Evolutionary conservation across 1,140 invertebrate genomes (phyloP), one percentile per base, ranked within the genome.

Genomic region (Diprion similis): DNA sequence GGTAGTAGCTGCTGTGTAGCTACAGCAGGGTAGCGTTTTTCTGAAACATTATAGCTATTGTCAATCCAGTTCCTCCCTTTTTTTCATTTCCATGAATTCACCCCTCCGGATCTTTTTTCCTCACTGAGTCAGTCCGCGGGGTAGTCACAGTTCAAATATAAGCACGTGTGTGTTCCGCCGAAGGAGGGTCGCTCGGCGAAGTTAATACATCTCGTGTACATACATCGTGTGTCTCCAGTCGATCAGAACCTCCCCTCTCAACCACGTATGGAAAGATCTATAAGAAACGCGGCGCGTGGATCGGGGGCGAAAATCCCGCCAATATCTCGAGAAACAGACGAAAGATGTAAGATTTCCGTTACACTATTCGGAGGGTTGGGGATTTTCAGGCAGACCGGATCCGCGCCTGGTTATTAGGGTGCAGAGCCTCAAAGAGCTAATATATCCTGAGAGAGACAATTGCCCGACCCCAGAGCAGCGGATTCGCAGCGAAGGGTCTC

Each of bases 1-100:
- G 45, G 84, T 84, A 74, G 88, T 86, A 8, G 87, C 85, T 69
- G 85, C 86, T 51, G 87, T 87, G 78, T 88, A 87, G 72, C 87
- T 88, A 76, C 86, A 88, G 78, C 84, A 88, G 73, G 86, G 85
- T 76, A 88, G 80, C 81, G 84, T 88, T 80, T 88, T 88, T 77
- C 87, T 88, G 80, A 70, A 84, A 80, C 74, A 59, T 6, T 17
- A 59, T 15, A 10, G 48, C 15, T 15, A 59, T 59, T 9, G 11
- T 15, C 24, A 37, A 37, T 37, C 6, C 24, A 37, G 24, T 37
- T 37, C 24, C 51, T 15, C 51, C 51, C 24, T 59, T 59, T 59
- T 59, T 59, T 59, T 59, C 51, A 17, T 59, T 37, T 37, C 24
- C 0, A 37, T 6, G 24, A 37, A 37, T 37, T 37, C 24, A 37